Evolutionary conservation across 2,888 invertebrate genomes (phyloP).

Genomic region (Nipponacmea schrenckii): DNA sequence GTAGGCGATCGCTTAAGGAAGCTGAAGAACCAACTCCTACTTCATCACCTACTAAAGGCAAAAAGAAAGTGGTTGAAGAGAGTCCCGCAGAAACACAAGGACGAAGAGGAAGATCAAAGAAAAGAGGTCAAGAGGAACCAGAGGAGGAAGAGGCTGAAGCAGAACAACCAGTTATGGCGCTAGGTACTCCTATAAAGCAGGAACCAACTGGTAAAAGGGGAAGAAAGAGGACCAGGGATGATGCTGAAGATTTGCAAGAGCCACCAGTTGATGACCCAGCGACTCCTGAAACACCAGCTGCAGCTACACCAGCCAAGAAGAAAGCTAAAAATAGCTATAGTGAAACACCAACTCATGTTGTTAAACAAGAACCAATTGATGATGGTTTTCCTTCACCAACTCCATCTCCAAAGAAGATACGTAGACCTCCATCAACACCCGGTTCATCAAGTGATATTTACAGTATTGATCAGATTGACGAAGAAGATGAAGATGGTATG

Average conservation of each 20-base stretch:
- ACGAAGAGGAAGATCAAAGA: conserved; percentile 38
- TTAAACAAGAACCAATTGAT: conserved; percentile 37
- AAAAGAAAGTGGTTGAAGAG: conserved; percentile 20
- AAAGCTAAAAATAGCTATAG: conserved; percentile 22
- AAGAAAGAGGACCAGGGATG: conserved; percentile 30
- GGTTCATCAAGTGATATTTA: conserved; percentile 38
- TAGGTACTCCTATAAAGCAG: conserved; percentile 20
- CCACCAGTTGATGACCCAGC: conserved; percentile 13
- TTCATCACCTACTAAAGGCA: conserved; percentile 13
- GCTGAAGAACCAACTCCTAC: conserved; percentile 7
- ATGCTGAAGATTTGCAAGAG: conserved; percentile 25
- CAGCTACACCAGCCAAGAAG: conserved; percentile 21
- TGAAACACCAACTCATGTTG: conserved; percentile 3
- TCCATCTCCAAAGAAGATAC: neutral
- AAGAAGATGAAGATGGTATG: conserved; percentile 17
- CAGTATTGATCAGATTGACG: conserved; percentile 48
- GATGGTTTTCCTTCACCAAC: conserved; percentile 12
- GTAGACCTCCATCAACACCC: conserved; percentile 18
- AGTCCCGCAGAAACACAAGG: conserved; percentile 20
- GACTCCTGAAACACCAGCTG: conserved; percentile 24
- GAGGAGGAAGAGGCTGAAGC: conserved; percentile 22
- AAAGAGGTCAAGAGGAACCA: conserved; percentile 26
- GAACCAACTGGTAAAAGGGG: conserved; percentile 24
- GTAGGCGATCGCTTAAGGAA: neutral
- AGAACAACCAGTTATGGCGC: neutral